Base-by-base conservation (phyloP, 2,113 vertebrate species). In the Chaetura pelagica region DNA sequence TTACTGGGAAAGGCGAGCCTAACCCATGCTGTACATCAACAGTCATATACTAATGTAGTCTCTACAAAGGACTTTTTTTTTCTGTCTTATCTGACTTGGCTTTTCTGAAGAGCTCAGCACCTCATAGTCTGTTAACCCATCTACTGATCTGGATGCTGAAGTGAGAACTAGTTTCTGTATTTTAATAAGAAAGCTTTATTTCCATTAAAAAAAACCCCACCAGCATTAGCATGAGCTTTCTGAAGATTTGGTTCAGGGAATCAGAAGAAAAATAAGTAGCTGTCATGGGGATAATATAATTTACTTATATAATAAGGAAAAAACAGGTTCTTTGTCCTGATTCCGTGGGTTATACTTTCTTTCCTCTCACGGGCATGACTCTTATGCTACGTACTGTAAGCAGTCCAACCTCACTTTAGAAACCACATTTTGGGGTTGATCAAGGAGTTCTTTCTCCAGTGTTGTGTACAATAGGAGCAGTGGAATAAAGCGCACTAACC, bases 271-370 rank as follows among this genome's bases (percentile, higher is more conserved):
- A 91, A 90, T 57, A 93, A 90, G 20, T 35, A 83, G 34, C 34
- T 94, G 32, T 44, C 71, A 85, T 90, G 44, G 14, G 9, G 76
- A 68, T 35, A 84, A 64, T 52, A 54, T 15, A 29, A 51, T 66
- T 84, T 49, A 54, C 71, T 76, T 93, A 82, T 90, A 83, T 86
- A 93, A 34, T 61, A 92, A 93, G 44, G 44, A 68, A 82, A 79
- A 91, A 96, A 12, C 29, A 86, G 12, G 32, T 67, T 94, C 11
- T 93, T 26, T 64, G 54, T 89, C 34, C 57, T 75, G 21, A 19
- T 89, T 87, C 57, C 79, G n/a, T 93, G 66, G 49, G 21, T 29
- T 85, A 12, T 63, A 54, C 67, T 79, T 68, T 78, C 87, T 74
- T 87, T 76, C 42, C 54, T 84, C 34, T 92, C 35, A 34, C 9